Conservation (phyloP, 2,113 vertebrate genomes). For the Charina bottae region DNA sequence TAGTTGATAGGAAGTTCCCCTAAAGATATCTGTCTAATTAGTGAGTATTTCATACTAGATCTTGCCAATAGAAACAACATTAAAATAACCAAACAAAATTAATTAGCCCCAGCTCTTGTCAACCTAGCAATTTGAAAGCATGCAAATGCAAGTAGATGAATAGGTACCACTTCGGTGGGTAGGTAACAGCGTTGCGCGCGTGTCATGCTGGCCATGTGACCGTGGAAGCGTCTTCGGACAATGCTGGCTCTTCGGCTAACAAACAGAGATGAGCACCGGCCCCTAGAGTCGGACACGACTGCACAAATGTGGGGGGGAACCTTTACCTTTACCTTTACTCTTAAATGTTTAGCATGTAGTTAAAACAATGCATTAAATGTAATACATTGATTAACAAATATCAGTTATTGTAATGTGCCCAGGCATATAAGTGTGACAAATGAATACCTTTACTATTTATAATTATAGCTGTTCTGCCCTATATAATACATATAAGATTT, state of each 20-base stretch:
- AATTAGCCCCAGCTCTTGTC: too few relatives aligned
- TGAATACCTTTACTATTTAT: background rate
- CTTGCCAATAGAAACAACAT: conserved; percentile 70
- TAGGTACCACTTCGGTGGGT: too few relatives aligned
- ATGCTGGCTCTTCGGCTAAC: too few relatives aligned
- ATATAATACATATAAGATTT: background rate
- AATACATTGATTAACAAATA: conserved; percentile 24
- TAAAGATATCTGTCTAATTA: conserved; percentile 72
- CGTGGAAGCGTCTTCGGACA: too few relatives aligned
- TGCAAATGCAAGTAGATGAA: too few relatives aligned
- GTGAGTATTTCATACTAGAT: conserved; percentile 62
- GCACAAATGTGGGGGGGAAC: too few relatives aligned
- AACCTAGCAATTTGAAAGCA: too few relatives aligned
- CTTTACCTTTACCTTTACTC: too few relatives aligned
- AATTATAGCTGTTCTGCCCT: background rate
- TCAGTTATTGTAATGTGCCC: conserved; percentile 14
- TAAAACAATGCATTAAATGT: conserved; percentile 45
- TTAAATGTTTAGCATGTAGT: conserved; percentile 61
- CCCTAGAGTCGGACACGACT: too few relatives aligned
- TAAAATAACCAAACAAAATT: conserved; percentile 71
- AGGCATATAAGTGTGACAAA: background rate
- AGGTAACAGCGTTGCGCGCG: too few relatives aligned
- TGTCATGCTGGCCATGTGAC: too few relatives aligned
- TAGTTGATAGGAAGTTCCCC: conserved; percentile 69
- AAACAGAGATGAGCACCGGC: too few relatives aligned